Evolutionary conservation across 2,888 invertebrate species (phyloP), one percentile per base, ranked within the genome.

Genomic region (Neocrepidodera transversa): DNA sequence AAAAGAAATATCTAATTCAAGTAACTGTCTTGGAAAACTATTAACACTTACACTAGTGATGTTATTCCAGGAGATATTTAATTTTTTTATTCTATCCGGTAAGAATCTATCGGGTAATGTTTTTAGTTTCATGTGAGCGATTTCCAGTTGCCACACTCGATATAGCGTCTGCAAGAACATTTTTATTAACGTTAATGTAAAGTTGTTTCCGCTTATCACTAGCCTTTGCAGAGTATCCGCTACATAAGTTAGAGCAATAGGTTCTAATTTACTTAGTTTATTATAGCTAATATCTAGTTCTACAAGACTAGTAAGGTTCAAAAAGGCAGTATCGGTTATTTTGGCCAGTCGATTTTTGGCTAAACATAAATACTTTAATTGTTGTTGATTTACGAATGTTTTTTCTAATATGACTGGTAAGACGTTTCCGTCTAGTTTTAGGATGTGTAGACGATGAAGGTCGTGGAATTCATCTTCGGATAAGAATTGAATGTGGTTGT

Each of bases 211-310:
- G 69, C 90, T 89, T 43, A 92, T 84, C 72, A 87, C 85, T 13
- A 92, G 82, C 45, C 82, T 84, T 73, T 83, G 83, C 54, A 91
- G 78, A 38, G 85, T 84, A 63, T 86, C 85, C 5, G 86, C 84
- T 0, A 87, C 76, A 1, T 87, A 85, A 11, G 82, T 81, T 68
- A 89, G 84, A 0, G 85, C 83, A 63, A 83, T 82, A 32, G 84
- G 80, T 73, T 90, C 88, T 62, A 90, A 83, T 50, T 85, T 82
- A 69, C 87, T 86, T 66, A 92, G 82, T 78, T 89, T 89, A 76
- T 92, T 92, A 76, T 88, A 87, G 65, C 90, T 87, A 59, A 93
- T 83, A 77, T 92, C 91, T 65, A 93, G 80, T 68, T 87, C 86
- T 60, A 82, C 81, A 57, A 92, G 82, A 59, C 85, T 84, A 48